Conservation (phyloP, 2,888 invertebrate genomes). For the Cremastinae sp. region DNA sequence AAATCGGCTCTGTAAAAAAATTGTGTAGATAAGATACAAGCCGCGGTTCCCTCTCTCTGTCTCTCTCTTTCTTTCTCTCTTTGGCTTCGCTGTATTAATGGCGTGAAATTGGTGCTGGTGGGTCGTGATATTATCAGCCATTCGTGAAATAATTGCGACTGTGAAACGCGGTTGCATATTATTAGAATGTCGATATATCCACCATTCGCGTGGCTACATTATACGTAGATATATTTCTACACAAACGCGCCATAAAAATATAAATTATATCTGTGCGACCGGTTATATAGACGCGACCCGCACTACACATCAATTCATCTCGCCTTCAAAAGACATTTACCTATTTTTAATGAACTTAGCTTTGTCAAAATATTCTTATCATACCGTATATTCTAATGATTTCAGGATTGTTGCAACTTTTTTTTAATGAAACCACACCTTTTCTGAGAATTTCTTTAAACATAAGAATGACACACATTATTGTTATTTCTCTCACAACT, state of each 20-base stretch:
- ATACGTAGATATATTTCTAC: too few species aligned
- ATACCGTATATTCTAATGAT: background rate
- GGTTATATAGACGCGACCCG: slow-evolving; percentile 5
- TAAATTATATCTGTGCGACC: slow-evolving; percentile 24
- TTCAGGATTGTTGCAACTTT: background rate
- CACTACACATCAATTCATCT: slow-evolving; percentile 24
- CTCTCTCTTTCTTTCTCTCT: background rate
- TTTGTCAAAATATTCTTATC: background rate
- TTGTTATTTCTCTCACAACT: too few species aligned
- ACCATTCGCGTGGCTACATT: background rate
- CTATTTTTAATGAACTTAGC: slow-evolving; percentile 8
- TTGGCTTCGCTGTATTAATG: slow-evolving; percentile 36
- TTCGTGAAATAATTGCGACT: slow-evolving; percentile 57
- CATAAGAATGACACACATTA: too few species aligned
- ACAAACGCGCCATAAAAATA: background rate
- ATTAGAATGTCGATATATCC: slow-evolving; percentile 47
- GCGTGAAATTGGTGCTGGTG: slow-evolving; percentile 44
- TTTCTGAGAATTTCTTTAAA: background rate
- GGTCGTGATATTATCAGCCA: slow-evolving; percentile 49
- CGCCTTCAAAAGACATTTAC: slow-evolving; percentile 1
- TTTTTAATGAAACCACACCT: background rate
- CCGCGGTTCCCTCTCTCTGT: background rate
- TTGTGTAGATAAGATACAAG: slow-evolving; percentile 34
- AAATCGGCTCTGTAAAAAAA: slow-evolving; percentile 10
- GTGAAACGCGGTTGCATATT: slow-evolving; percentile 46